These are phyloP conservation scores for Dendrocincla tyrannina DNA, from an alignment of 2,797 vertebrate species.

Conservation along the genomic window DNA sequence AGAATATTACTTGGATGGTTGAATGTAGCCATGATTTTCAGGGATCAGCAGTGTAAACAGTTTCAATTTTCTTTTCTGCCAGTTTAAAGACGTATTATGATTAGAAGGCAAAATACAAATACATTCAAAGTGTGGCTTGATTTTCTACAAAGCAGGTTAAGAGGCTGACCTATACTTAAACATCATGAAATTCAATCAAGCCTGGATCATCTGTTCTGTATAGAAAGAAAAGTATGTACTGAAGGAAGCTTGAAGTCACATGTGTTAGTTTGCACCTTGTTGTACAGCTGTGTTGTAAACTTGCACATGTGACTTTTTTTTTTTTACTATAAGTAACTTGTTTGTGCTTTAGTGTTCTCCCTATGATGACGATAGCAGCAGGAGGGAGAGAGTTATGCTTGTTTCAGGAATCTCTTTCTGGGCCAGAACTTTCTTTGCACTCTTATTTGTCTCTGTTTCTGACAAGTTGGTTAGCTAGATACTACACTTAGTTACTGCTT, in stretches of 20 bases:
- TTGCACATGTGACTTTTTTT: not conserved
- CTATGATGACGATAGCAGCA: not conserved
- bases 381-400: not conserved
- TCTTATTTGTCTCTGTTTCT: not conserved
- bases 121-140: not conserved
- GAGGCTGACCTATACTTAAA: not conserved
- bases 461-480: not conserved
- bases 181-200: not conserved
- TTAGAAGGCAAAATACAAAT: not conserved
- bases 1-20: not conserved
- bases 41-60: not conserved
- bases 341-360: not conserved
- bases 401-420: not conserved
- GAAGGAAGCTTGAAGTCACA: not conserved
- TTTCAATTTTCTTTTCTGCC: not conserved
- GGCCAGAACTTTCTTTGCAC: accelerated
- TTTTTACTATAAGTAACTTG: not conserved
- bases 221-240: not conserved
- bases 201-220: not conserved
- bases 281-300: not conserved
- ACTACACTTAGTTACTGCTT: not conserved
- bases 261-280: not conserved
- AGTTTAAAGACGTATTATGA: not conserved
- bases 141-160: not conserved
- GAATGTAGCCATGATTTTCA: not conserved